Evolutionary conservation across 2,113 vertebrate genomes (phyloP).

Genomic region (Pseudopodoces humilis): DNA sequence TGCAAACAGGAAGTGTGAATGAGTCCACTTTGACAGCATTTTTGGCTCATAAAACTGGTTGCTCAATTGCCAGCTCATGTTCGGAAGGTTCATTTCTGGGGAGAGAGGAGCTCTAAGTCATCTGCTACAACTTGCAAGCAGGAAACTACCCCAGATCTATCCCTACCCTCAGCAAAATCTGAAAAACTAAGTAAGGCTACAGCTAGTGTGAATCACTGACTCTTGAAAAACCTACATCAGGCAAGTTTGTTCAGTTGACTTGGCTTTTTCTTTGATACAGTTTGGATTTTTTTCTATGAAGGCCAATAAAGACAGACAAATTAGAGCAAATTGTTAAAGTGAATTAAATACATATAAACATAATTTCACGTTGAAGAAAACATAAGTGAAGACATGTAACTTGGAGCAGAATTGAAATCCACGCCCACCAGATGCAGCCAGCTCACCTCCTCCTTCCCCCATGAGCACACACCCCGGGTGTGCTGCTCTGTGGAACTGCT

Average conservation of each 20-base stretch:
- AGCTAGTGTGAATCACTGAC: not conserved
- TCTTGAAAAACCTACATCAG: not conserved
- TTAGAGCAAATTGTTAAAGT: not conserved
- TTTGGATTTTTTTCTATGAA: not conserved
- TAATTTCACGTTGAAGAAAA: not conserved
- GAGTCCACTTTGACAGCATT: not conserved
- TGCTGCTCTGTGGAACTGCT: constrained; percentile 25
- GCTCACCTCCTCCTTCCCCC: constrained; percentile 43
- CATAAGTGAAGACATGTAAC: not conserved
- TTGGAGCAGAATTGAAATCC: constrained; percentile 35
- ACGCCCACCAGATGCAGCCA: not conserved
- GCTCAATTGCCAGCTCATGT: not conserved
- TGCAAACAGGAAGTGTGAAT: not conserved
- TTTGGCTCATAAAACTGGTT: not conserved
- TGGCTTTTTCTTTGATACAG: constrained; percentile 6
- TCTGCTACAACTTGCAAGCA: not conserved
- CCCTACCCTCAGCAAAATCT: not conserved
- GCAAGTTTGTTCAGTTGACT: not conserved
- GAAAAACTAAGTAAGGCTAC: not conserved
- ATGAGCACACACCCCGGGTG: not conserved
- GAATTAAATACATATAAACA: constrained; percentile 13
- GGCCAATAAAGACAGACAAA: not conserved
- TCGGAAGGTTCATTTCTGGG: not conserved
- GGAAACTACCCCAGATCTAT: not conserved
- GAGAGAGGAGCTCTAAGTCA: not conserved